phyloP scores from a whole-genome alignment of 1,140 invertebrate genomes.

The Nomia melanderi region DNA sequence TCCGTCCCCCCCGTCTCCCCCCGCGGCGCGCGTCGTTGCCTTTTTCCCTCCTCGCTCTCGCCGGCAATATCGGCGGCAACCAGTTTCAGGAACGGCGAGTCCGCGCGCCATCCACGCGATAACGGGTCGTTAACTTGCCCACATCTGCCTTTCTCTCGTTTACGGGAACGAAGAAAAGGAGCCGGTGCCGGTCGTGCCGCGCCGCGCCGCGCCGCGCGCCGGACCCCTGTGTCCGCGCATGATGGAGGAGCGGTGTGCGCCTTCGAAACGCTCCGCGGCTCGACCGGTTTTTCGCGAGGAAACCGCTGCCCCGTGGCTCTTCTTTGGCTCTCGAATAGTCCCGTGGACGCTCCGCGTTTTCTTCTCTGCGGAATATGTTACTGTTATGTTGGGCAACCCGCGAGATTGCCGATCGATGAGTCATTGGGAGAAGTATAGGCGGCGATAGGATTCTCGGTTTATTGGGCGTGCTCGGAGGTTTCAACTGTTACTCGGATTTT shows the following conservation, averaged over 20 bases:
- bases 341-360: too few relatives aligned
- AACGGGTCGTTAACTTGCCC: slow-evolving; percentile 76
- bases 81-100: slow-evolving; percentile 63
- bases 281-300: slow-evolving; percentile 37
- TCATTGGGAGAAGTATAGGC: too few relatives aligned
- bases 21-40: neutral
- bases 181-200: too few relatives aligned
- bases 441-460: too few relatives aligned
- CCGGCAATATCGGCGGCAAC: slow-evolving; percentile 67
- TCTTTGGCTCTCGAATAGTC: neutral
- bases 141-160: slow-evolving; percentile 74
- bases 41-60: slow-evolving; percentile 29
- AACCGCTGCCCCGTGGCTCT: neutral
- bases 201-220: too few relatives aligned
- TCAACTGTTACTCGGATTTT: too few relatives aligned
- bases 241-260: too few relatives aligned
- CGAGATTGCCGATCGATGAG: too few relatives aligned
- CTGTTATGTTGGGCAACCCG: too few relatives aligned
- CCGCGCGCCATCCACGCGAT: slow-evolving; percentile 62
- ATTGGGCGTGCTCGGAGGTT: too few relatives aligned
- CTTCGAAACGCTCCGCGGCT: slow-evolving; percentile 20
- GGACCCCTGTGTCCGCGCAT: too few relatives aligned
- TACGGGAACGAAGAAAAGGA: slow-evolving; percentile 46
- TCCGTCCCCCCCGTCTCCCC: neutral
- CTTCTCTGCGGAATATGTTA: too few relatives aligned